Evolutionary conservation across 2,888 invertebrate genomes (phyloP), one percentile per base, ranked within the genome.

Genomic region (Neocrepidodera transversa): DNA sequence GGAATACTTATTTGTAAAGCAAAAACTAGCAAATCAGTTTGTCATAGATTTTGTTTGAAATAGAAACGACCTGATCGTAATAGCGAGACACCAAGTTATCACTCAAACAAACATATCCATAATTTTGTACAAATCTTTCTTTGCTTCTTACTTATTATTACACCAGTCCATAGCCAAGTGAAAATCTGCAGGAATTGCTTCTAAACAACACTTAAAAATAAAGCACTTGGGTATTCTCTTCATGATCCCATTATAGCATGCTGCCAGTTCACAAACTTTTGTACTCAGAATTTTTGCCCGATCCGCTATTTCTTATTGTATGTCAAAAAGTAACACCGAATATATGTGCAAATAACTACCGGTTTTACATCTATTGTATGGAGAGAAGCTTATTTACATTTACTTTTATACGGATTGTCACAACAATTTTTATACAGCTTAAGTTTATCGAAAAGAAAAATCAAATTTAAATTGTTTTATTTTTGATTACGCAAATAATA

Each of bases 161-260:
- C 67, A 59, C 60, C 70, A 68, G 68, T 67, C 72, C 74, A 70
- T 71, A 73, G 74, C 72, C 78, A 79, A 79, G 79, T 79, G 74
- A 78, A 74, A 79, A 79, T 79, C 79, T 79, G 79, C 79, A 78
- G 77, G 78, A 77, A 72, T 71, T 69, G 70, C 70, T 72, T 60
- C 72, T 75, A 74, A 75, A 71, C 72, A 77, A 75, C 73, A 76
- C 70, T 75, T 69, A 70, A 70, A 76, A 78, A 76, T 75, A 77
- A 78, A 78, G 78, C 79, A 78, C 77, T 77, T 78, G 68, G 78
- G 77, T 77, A 76, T 77, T 77, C 77, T 68, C 77, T 78, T 78
- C 78, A 76, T 75, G 71, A 76, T 78, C 78, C 76, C 77, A 59
- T 71, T 68, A 74, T 74, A 72, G 73, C 74, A 71, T 68, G 72